A percentile compares a stretch with the other conserved stretches of the same genome.
These are phyloP conservation scores for Xyrichtys novacula DNA, from an alignment of 2,797 vertebrate species.

Conservation along the genomic window DNA sequence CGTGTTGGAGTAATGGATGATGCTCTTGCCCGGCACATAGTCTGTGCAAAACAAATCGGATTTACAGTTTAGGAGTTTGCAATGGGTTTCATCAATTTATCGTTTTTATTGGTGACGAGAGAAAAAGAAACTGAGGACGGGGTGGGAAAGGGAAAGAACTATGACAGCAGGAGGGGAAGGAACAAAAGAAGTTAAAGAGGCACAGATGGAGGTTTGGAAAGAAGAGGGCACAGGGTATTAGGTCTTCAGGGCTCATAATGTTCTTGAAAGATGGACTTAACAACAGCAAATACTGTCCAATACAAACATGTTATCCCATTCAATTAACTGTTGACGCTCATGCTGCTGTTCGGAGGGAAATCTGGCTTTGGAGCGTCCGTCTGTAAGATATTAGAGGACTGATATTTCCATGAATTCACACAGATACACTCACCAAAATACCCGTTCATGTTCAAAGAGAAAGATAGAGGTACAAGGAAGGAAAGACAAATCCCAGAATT, in stretches of 20 bases:
- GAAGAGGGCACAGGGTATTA: constrained; percentile 8
- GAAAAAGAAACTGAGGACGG: neutral
- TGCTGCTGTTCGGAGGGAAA: constrained; percentile 30
- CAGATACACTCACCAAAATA: constrained; percentile 36
- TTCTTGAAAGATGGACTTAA: constrained; percentile 62
- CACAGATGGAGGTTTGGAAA: constrained; percentile 39
- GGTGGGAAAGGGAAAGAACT: neutral
- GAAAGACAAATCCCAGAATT: constrained; percentile 43
- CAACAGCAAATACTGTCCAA: constrained; percentile 5
- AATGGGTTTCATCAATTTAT: constrained; percentile 8
- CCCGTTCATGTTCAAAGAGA: constrained; percentile 46
- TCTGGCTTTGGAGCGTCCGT: constrained; percentile 31
- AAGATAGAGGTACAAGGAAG: constrained; percentile 24
- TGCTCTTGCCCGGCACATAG: neutral
- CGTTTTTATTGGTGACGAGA: constrained; percentile 20
- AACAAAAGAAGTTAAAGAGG: constrained; percentile 21
- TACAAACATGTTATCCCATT: constrained; percentile 45
- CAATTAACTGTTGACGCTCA: constrained; percentile 15
- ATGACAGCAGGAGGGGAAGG: constrained; percentile 10
- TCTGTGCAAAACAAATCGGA: constrained; percentile 13
- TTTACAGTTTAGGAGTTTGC: constrained; percentile 9
- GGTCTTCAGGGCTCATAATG: constrained; percentile 52
- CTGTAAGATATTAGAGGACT: constrained; percentile 71
- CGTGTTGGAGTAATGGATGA: neutral
- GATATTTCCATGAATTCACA: constrained; percentile 62